A percentile compares a stretch with the other conserved stretches of the same genome.
Conservation (phyloP, 2,113 vertebrate species). For the Aegotheles bennettii region DNA sequence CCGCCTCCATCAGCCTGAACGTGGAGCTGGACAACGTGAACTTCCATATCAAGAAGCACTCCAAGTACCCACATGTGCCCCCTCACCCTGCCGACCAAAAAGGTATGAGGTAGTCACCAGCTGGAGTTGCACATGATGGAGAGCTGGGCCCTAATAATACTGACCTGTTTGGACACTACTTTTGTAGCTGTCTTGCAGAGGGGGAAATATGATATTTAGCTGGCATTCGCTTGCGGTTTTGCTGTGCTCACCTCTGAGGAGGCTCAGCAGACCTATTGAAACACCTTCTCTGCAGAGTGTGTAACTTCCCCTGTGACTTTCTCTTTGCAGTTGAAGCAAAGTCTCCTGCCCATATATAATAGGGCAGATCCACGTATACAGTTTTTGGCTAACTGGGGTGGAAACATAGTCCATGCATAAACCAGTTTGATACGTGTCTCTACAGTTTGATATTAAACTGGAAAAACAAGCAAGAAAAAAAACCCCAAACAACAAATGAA, state of each 20-base stretch:
- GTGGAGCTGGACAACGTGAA: conserved; percentile 99
- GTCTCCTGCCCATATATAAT: neutral
- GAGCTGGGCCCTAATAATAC: conserved; percentile 14
- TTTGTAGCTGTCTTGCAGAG: conserved; percentile 3
- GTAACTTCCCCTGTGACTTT: conserved; percentile 75
- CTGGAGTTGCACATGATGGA: conserved; percentile 67
- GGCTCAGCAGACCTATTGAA: neutral
- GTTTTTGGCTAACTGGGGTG: neutral
- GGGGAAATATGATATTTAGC: neutral
- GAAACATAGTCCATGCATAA: neutral
- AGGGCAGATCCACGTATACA: neutral
- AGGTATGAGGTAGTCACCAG: conserved; percentile 82
- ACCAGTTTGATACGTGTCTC: neutral
- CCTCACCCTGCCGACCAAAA: conserved; percentile 90
- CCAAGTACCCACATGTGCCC: conserved; percentile 96
- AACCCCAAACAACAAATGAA: neutral
- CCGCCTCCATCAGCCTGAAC: conserved; percentile 97
- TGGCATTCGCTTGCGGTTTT: conserved; percentile 48
- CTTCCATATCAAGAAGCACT: conserved; percentile 99
- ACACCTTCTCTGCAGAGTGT: conserved; percentile 64
- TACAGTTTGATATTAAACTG: neutral
- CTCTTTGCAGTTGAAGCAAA: conserved; percentile 57
- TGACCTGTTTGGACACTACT: conserved; percentile 15
- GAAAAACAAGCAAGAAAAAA: neutral
- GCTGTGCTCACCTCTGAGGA: conserved; percentile 36